Evolutionary conservation across 1,140 invertebrate species (phyloP).

Genomic region (Drosophila parabipectinata): DNA sequence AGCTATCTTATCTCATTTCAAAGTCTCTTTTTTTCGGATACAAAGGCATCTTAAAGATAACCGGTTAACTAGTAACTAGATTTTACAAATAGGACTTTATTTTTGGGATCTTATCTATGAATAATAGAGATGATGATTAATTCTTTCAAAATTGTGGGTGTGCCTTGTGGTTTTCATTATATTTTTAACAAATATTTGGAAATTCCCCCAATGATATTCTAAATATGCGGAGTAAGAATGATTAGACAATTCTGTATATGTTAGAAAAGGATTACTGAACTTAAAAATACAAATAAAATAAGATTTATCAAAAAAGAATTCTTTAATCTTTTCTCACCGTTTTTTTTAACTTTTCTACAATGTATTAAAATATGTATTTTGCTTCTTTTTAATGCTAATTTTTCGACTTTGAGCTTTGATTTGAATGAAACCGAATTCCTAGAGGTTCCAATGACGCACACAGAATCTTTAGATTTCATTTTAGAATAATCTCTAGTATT

Average conservation of each 20-base stretch:
- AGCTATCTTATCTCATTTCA: slow-evolving; percentile 2
- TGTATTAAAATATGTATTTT: slow-evolving; percentile 1
- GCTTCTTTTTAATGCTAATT: slow-evolving; percentile 4
- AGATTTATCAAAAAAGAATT: too few species aligned
- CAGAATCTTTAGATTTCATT: not conserved
- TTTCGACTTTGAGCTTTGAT: slow-evolving; percentile 14
- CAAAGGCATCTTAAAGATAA: not conserved
- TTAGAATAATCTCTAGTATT: not conserved
- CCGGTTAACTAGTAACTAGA: not conserved
- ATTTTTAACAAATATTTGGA: not conserved
- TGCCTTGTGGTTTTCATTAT: not conserved
- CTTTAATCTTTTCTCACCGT: not conserved
- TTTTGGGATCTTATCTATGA: not conserved
- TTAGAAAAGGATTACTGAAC: not conserved
- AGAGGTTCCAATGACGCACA: slow-evolving; percentile 18
- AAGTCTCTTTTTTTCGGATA: not conserved
- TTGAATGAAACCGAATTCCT: slow-evolving; percentile 17
- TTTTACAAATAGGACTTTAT: not conserved
- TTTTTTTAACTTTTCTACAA: not conserved
- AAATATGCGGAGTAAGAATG: not conserved
- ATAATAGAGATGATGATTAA: not conserved
- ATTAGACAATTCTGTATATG: not conserved
- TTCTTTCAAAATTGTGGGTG: not conserved
- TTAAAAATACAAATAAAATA: too few species aligned
- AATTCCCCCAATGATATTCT: not conserved